Base-by-base conservation (phyloP, 2,113 vertebrate genomes). In the Python bivittatus region DNA sequence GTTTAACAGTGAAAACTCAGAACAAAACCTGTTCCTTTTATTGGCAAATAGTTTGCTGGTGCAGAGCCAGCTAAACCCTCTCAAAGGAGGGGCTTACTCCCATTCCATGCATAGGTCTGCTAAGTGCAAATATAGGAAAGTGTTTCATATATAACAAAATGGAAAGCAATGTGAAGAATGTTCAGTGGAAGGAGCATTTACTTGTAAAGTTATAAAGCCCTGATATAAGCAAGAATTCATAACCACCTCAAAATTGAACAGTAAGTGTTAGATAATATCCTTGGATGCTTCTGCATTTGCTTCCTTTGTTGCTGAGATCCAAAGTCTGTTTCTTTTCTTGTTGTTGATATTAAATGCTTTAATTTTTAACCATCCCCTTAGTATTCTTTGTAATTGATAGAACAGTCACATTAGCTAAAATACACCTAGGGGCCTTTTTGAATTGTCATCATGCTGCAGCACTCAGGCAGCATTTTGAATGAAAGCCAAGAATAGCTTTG, bases 401-500 rank as follows among this genome's bases (percentile, higher is more conserved):
- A 95, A 95, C 60, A 61, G 84, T 93, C 10, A 88, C 1, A 52
- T 94, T 97, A 96, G 93, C 64, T 91, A 92, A 85, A 90, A 89
- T 94, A 93, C 61, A 91, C 95, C 93, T 96, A 94, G 95, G 91
- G 48, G 92, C 79, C 88, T 96, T 96, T 96, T 91, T 92, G 83
- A 86, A 92, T 96, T 96, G 95, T 96, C 89, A 1, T 88, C 95
- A 88, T 94, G 61, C 95, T 84, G 1, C 87, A 96, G 57, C 48
- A 52, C 93, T 96, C 92, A 96, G 93, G 95, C 93, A 97, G 96
- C 94, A 96, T 85, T 95, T 97, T 97, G 97, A 97, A 91, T 94
- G 88, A 92, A 96, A 96, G 96, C 97, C 97, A 97, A 96, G 93
- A 93, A 94, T 95, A 96, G 95, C 95, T 96, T 96, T 97, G 97